Evolutionary conservation across 2,113 vertebrate species (phyloP).

Genomic region (Microcebus murinus): DNA sequence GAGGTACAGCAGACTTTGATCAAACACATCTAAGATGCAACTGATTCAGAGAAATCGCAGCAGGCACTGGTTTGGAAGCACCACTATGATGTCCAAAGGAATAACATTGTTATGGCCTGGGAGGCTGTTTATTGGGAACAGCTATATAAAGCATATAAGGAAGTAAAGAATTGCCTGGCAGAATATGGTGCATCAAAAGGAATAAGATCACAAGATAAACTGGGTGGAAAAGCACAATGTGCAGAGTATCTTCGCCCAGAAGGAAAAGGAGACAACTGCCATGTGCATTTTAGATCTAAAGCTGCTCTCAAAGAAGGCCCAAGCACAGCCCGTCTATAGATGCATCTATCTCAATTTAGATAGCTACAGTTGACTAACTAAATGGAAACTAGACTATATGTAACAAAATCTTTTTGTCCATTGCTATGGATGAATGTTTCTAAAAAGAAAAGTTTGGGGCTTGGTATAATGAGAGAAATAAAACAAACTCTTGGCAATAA

Average conservation of each 20-base stretch:
- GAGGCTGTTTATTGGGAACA: slow-evolving; percentile 90
- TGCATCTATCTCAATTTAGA: neutral
- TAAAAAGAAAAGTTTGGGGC: neutral
- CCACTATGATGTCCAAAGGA: slow-evolving; percentile 88
- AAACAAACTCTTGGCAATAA: neutral
- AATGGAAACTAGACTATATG: slow-evolving; percentile 52
- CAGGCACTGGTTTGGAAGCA: slow-evolving; percentile 89
- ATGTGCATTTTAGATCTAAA: slow-evolving; percentile 93
- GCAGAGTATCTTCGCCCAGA: slow-evolving; percentile 91
- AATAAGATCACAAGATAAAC: slow-evolving; percentile 91
- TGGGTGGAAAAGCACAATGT: slow-evolving; percentile 91
- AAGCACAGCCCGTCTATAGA: slow-evolving; percentile 70
- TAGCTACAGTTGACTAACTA: neutral
- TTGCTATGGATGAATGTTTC: neutral
- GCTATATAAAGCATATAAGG: slow-evolving; percentile 87
- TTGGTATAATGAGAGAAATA: slow-evolving; percentile 3
- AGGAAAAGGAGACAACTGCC: slow-evolving; percentile 93
- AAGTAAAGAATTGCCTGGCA: slow-evolving; percentile 92
- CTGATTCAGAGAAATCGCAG: slow-evolving; percentile 91
- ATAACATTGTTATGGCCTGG: slow-evolving; percentile 89
- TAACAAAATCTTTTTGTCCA: slow-evolving; percentile 61
- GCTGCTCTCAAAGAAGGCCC: slow-evolving; percentile 84
- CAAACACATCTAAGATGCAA: slow-evolving; percentile 69
- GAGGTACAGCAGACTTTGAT: slow-evolving; percentile 85
- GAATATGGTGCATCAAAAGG: slow-evolving; percentile 85